A percentile compares a stretch with the other conserved stretches of the same genome.
Evolutionary conservation across 2,113 vertebrate species (phyloP).

Genomic region (Mastomys natalensis): DNA sequence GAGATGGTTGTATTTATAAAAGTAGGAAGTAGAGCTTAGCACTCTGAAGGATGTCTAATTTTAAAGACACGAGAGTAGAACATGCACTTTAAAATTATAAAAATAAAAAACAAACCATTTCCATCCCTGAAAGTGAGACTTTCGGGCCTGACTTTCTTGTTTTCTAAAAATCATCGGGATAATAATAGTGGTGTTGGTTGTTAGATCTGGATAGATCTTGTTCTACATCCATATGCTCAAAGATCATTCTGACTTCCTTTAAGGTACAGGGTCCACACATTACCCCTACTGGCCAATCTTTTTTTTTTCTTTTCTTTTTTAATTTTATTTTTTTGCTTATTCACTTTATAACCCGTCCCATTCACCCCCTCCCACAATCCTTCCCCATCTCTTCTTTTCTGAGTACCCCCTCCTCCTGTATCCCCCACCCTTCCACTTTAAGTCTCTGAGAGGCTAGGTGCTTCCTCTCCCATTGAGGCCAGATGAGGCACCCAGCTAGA

Average conservation of each 20-base stretch:
- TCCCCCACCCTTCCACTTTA: too few relatives aligned
- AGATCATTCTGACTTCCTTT: not conserved
- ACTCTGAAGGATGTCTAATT: not conserved
- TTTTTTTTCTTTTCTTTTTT: too few relatives aligned
- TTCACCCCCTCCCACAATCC: too few relatives aligned
- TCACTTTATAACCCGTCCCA: too few relatives aligned
- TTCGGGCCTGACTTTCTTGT: not conserved
- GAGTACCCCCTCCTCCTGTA: too few relatives aligned
- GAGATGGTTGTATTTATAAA: slow-evolving; percentile 46
- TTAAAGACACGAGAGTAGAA: slow-evolving; percentile 38
- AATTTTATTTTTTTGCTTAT: too few relatives aligned
- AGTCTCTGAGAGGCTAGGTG: too few relatives aligned
- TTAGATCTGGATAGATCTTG: not conserved
- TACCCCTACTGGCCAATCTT: not conserved
- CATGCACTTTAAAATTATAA: not conserved
- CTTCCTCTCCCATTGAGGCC: too few relatives aligned
- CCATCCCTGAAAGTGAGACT: not conserved
- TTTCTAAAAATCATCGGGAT: not conserved
- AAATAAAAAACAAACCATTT: slow-evolving; percentile 48
- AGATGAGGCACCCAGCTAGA: too few relatives aligned
- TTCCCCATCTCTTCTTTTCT: too few relatives aligned
- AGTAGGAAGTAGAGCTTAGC: not conserved
- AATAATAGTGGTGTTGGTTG: not conserved
- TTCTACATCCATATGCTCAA: fast-evolving
- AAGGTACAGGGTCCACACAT: not conserved